Evolutionary conservation across 1,140 invertebrate species (phyloP).

Genomic region (Drosophila bipectinata): DNA sequence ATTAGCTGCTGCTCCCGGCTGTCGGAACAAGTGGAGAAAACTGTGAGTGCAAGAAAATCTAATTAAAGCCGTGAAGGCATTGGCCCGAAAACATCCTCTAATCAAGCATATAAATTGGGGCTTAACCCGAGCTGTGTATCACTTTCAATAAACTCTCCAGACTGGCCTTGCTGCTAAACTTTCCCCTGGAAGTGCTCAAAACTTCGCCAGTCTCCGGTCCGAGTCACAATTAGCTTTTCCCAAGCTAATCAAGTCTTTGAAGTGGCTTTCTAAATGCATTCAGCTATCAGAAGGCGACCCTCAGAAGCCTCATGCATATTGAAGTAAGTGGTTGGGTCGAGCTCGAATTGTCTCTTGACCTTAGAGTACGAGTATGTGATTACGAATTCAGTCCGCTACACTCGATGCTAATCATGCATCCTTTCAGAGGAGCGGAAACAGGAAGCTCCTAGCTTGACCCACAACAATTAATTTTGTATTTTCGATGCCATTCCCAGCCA

Average conservation of each 20-base stretch:
- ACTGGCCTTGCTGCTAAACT: slow-evolving; percentile 10
- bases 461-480: slow-evolving; percentile 30
- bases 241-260: slow-evolving; percentile 39
- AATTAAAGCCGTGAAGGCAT: slow-evolving; percentile 13
- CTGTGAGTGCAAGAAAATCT: slow-evolving; percentile 9
- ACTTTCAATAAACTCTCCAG: slow-evolving; percentile 34
- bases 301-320: slow-evolving; percentile 34
- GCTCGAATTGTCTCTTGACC: slow-evolving; percentile 22
- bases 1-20: slow-evolving; percentile 9
- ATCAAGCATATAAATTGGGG: slow-evolving; percentile 37
- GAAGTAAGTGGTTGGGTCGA: slow-evolving; percentile 10
- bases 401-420: slow-evolving; percentile 9
- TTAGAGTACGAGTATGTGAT: slow-evolving; percentile 27
- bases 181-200: neutral
- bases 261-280: slow-evolving; percentile 37
- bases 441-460: slow-evolving; percentile 17
- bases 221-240: slow-evolving; percentile 24
- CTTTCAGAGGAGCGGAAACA: slow-evolving; percentile 42
- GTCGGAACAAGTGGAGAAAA: neutral
- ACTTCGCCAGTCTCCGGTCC: neutral
- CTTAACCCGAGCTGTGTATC: slow-evolving; percentile 9
- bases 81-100: slow-evolving; percentile 28
- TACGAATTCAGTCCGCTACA: slow-evolving; percentile 28
- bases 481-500: neutral
- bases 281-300: slow-evolving; percentile 21